These are phyloP conservation scores for Octodonta nipae DNA, from an alignment of 2,888 invertebrate genomes.

Conservation along the genomic window DNA sequence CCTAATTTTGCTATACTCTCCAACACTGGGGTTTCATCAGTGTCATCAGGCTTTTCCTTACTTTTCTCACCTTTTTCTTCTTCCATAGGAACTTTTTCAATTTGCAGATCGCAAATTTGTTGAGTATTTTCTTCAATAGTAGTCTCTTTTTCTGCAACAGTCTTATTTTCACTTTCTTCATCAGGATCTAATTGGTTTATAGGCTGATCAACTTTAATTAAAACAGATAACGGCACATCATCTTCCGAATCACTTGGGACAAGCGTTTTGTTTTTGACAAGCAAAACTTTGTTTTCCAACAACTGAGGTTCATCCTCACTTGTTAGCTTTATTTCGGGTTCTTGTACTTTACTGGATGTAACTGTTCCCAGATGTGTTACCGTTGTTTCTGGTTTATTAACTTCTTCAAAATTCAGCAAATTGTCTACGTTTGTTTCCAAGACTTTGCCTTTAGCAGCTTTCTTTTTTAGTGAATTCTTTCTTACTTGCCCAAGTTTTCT, in stretches of 20 bases:
- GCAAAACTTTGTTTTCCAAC: slow-evolving; percentile 24
- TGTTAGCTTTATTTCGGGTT: slow-evolving; percentile 6
- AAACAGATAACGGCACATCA: slow-evolving; percentile 15
- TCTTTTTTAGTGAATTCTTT: slow-evolving; percentile 7
- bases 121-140: neutral
- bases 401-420: slow-evolving; percentile 11
- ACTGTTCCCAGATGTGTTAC: neutral
- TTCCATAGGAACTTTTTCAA: too few species aligned
- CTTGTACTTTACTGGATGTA: slow-evolving; percentile 1
- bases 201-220: neutral
- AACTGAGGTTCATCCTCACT: slow-evolving; percentile 20
- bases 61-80: neutral
- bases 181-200: neutral
- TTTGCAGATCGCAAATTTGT: too few species aligned
- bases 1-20: too few species aligned
- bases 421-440: slow-evolving; percentile 15
- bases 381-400: slow-evolving; percentile 8
- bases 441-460: neutral
- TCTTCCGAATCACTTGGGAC: slow-evolving; percentile 17
- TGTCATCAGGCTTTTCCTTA: neutral
- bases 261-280: too few species aligned
- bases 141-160: slow-evolving; percentile 2
- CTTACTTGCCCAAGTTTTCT: slow-evolving; percentile 13
- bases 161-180: neutral
- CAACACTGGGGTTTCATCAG: neutral